phyloP scores from a whole-genome alignment of 2,113 vertebrate species.

The Ptyas mucosa region DNA sequence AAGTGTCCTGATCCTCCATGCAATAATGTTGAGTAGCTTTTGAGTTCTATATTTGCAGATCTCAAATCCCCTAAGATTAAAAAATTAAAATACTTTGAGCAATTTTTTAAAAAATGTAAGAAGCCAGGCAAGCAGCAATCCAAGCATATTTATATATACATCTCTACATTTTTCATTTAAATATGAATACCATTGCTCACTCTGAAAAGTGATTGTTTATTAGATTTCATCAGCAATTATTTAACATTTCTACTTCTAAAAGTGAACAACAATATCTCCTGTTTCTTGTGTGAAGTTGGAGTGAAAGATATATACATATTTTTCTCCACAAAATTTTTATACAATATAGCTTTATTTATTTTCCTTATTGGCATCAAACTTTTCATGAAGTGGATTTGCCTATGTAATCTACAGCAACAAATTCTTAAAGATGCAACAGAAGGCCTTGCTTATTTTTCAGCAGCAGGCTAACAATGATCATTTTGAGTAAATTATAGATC shows the following conservation, averaged over 20 bases:
- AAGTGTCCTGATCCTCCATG: background rate
- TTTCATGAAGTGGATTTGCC: background rate
- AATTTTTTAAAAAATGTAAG: background rate
- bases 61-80: background rate
- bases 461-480: background rate
- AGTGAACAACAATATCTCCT: background rate
- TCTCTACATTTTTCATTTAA: background rate
- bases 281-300: background rate
- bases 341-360: background rate
- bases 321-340: background rate
- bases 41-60: background rate
- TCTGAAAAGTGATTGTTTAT: background rate
- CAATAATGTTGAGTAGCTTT: background rate
- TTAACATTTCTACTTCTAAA: background rate
- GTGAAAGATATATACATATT: background rate
- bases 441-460: background rate
- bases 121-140: background rate
- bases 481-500: background rate
- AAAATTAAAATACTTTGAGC: background rate
- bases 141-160: background rate
- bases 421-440: background rate
- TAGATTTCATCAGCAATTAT: background rate
- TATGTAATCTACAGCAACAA: background rate
- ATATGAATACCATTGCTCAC: background rate
- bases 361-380: background rate